phyloP scores from a whole-genome alignment of 2,113 vertebrate genomes.

The Grammomys surdaster region DNA sequence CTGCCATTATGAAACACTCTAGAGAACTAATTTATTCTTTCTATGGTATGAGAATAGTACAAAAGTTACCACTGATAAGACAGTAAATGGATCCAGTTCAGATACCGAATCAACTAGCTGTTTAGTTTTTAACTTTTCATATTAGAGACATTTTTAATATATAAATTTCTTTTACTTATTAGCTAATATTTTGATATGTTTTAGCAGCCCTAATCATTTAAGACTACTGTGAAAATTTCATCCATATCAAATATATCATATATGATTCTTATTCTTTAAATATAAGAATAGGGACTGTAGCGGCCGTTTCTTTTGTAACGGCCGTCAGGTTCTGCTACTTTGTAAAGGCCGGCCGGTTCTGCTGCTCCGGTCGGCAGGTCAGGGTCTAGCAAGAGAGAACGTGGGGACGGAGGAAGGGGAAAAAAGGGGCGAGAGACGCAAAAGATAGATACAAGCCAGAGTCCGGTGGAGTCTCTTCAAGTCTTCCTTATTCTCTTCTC shows the following conservation, averaged over 20 bases:
- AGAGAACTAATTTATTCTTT: neutral
- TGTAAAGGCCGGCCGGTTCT: too few relatives aligned
- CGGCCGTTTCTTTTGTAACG: too few relatives aligned
- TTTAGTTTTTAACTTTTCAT: neutral
- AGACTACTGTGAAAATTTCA: neutral
- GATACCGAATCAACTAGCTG: accelerated
- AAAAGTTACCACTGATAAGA: neutral
- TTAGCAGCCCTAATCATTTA: accelerated
- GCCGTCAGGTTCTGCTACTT: too few relatives aligned
- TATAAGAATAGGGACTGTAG: neutral
- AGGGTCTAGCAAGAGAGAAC: too few relatives aligned
- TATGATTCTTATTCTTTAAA: neutral
- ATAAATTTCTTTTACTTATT: neutral
- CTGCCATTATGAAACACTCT: neutral
- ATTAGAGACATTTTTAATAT: neutral
- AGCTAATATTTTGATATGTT: neutral
- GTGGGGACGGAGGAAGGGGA: too few relatives aligned
- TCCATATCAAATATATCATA: neutral
- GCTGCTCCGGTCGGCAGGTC: too few relatives aligned
- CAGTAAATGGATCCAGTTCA: accelerated
- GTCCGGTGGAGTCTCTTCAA: too few relatives aligned
- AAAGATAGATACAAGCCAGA: too few relatives aligned
- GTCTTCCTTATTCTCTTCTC: too few relatives aligned
- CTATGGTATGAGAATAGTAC: neutral
- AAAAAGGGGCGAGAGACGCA: too few relatives aligned